Evolutionary conservation across 2,113 vertebrate species (phyloP).

Genomic region (Craseonycteris thonglongyai): DNA sequence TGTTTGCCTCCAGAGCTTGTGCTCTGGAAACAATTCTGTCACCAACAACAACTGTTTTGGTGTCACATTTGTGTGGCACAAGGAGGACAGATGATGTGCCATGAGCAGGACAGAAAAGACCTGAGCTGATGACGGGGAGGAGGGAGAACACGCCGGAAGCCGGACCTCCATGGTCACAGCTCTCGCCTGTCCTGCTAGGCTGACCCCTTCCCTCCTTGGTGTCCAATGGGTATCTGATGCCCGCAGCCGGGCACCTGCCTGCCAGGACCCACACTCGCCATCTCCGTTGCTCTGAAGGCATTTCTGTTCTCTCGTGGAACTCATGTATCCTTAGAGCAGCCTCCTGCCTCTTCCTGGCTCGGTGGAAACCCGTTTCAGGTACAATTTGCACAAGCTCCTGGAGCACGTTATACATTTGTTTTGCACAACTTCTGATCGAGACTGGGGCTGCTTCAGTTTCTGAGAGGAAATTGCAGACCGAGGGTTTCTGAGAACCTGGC

Average conservation of each 20-base stretch:
- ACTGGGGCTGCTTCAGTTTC: neutral
- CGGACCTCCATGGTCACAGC: too few species aligned
- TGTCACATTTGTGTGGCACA: accelerated
- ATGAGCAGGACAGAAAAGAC: neutral
- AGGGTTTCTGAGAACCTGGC: neutral
- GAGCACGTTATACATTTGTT: neutral
- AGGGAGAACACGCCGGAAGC: neutral
- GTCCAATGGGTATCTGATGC: accelerated
- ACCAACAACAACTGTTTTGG: neutral
- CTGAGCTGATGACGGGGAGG: neutral
- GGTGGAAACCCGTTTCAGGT: neutral
- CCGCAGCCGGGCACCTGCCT: neutral
- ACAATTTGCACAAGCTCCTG: neutral
- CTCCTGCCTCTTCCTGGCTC: neutral
- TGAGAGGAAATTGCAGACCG: neutral
- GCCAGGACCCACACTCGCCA: accelerated
- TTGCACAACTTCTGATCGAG: neutral
- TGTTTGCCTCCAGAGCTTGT: neutral
- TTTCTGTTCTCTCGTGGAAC: neutral
- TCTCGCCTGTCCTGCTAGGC: neutral
- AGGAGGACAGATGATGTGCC: neutral
- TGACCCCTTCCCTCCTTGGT: neutral
- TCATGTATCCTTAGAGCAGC: neutral
- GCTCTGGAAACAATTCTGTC: neutral
- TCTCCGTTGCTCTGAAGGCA: accelerated